These are phyloP conservation scores for Alviniconcha strummeri DNA, from an alignment of 2,888 invertebrate genomes.

Conservation along the genomic window DNA sequence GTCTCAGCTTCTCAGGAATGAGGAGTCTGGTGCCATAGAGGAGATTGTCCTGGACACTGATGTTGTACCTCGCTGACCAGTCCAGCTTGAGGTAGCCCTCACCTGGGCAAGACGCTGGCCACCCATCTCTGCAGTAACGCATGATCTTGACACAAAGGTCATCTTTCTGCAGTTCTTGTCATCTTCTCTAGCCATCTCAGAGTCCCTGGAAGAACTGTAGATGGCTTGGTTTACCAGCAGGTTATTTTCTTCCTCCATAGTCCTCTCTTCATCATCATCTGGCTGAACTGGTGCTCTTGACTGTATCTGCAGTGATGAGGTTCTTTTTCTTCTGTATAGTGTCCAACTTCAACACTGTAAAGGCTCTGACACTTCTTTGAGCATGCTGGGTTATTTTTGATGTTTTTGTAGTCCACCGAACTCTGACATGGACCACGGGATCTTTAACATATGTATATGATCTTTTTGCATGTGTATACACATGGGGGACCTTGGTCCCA, in stretches of 20 bases:
- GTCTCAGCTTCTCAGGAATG: constrained; percentile 23
- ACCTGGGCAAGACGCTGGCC: constrained; percentile 18
- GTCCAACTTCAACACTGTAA: no score
- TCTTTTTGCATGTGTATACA: no score
- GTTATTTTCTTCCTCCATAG: background rate
- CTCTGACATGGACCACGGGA: no score
- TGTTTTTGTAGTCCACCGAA: no score
- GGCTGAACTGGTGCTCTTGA: background rate
- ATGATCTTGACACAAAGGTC: background rate
- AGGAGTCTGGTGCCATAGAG: constrained; percentile 15
- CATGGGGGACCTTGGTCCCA: no score
- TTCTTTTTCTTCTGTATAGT: background rate
- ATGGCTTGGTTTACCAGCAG: background rate
- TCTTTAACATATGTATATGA: no score
- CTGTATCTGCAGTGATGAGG: background rate
- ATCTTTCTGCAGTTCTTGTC: background rate
- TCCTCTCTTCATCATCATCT: background rate
- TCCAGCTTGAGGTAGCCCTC: constrained; percentile 9
- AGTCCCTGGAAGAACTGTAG: constrained; percentile 18
- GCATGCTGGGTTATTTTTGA: no score
- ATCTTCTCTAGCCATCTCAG: constrained; percentile 7
- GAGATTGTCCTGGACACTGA: background rate
- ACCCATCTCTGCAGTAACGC: background rate
- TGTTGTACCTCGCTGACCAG: background rate
- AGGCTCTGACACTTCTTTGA: no score